Evolutionary conservation across 2,113 vertebrate species (phyloP).

Genomic region (Indri indri): DNA sequence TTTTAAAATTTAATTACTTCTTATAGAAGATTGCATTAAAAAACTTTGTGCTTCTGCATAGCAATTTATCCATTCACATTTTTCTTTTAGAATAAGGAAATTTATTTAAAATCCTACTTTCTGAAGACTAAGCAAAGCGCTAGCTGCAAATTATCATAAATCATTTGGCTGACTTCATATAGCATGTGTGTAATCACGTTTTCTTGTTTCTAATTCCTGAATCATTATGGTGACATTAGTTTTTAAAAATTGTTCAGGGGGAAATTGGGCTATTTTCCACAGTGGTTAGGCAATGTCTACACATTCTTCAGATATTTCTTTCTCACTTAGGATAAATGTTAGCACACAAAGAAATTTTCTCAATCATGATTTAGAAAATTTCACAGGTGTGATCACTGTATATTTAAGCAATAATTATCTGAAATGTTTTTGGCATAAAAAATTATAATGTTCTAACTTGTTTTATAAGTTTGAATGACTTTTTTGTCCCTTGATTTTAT

Average conservation of each 20-base stretch:
- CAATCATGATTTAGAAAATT: slow-evolving; percentile 42
- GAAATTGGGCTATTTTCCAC: neutral
- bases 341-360: slow-evolving; percentile 44
- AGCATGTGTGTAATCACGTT: slow-evolving; percentile 28
- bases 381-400: slow-evolving; percentile 59
- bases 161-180: slow-evolving; percentile 11
- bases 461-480: slow-evolving; percentile 63
- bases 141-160: neutral
- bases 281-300: neutral
- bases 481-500: slow-evolving; percentile 67
- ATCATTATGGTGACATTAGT: neutral
- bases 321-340: slow-evolving; percentile 36
- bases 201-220: slow-evolving; percentile 29
- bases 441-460: slow-evolving; percentile 64
- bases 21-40: slow-evolving; percentile 80
- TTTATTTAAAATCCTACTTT: slow-evolving; percentile 76
- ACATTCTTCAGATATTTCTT: neutral
- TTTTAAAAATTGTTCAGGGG: neutral
- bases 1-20: slow-evolving; percentile 77
- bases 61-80: slow-evolving; percentile 78
- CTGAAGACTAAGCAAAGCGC: slow-evolving; percentile 50
- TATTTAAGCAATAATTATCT: slow-evolving; percentile 71
- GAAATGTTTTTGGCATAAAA: slow-evolving; percentile 64
- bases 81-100: slow-evolving; percentile 80
- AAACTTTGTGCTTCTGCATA: slow-evolving; percentile 76